These are phyloP conservation scores for Chrysaora quinquecirrha DNA, from an alignment of 30 jellyfish, hydroid and myxozoan genomes.

Conservation along the genomic window DNA sequence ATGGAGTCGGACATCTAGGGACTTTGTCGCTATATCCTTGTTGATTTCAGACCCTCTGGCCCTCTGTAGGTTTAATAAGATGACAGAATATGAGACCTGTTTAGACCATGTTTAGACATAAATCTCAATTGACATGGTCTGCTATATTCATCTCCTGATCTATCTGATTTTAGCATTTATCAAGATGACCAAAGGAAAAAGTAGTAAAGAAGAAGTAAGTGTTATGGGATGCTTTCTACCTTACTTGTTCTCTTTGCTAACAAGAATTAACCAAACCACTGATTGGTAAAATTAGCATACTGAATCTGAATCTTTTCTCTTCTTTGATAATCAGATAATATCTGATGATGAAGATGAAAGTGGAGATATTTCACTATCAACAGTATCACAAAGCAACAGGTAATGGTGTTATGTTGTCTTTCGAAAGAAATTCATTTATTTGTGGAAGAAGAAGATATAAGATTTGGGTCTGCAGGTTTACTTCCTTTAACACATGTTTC, in stretches of 20 bases:
- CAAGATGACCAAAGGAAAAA: neutral
- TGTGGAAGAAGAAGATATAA: neutral
- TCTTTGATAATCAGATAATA: neutral
- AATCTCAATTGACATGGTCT: too few species aligned
- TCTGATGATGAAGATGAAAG: conserved; percentile 1
- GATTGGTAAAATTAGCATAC: neutral
- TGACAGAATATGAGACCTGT: too few species aligned
- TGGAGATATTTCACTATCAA: conserved; percentile 2
- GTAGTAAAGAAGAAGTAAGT: neutral
- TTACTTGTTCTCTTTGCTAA: too few species aligned
- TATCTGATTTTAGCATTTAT: neutral
- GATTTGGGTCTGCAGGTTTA: neutral
- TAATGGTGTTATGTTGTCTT: neutral
- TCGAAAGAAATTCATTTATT: neutral
- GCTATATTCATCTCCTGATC: too few species aligned
- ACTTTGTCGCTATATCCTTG: too few species aligned
- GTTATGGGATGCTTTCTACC: neutral
- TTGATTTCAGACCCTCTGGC: too few species aligned
- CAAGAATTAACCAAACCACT: too few species aligned
- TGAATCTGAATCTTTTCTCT: neutral
- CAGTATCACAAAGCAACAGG: neutral
- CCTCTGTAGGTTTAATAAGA: too few species aligned
- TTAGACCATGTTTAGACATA: too few species aligned
- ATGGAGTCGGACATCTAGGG: too few species aligned
- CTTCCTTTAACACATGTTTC: neutral